Base-by-base conservation (phyloP, 2,113 vertebrate genomes). In the Pseudorectes ferrugineus region DNA sequence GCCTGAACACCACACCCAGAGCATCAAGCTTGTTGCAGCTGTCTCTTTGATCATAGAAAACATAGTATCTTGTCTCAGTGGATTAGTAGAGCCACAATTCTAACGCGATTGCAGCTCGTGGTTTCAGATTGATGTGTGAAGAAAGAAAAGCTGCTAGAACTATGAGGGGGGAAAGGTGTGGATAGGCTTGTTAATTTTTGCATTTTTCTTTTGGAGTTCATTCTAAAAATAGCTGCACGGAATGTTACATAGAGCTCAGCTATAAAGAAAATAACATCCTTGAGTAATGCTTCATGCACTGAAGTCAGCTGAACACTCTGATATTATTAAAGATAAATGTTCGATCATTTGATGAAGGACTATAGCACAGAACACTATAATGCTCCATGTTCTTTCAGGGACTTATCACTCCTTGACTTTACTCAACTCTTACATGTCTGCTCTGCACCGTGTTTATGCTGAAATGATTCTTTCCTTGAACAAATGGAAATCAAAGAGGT, bases 1-100 rank as follows among this genome's bases (percentile, higher is more conserved):
- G 45, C 10, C 35, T 52, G 62, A 89, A n/a, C 63, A 42, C 79
- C 79, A 35, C 90, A 67, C 75, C 79, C 88, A 77, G 59, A 67
- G 68, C 86, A 84, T 74, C 70, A 28, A 45, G 91, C 86, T 74
- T 75, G 86, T 72, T 93, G 68, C 73, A 81, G 22, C 57, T 81
- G 52, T 74, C 40, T 62, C 87, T 96, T 93, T 95, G 89, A 91
- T 95, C 87, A 20, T 15, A 35, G 49, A 35, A 72, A 87, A 58
- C 45, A 5, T 5, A 31, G 29, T 89, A 52, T 85, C 77, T 95
- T 58, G 49, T 72, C 20, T 49, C n/a, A 59, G 57, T 26, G 74
- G 62, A 65, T 95, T 82, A 82, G 62, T 23, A 45, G 49, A 94
- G 77, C 71, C 49, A 45, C 57, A 35, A 58, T 85, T 62, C 38